phyloP scores from a whole-genome alignment of 2,113 vertebrate species.

The Catharus fuscescens region DNA sequence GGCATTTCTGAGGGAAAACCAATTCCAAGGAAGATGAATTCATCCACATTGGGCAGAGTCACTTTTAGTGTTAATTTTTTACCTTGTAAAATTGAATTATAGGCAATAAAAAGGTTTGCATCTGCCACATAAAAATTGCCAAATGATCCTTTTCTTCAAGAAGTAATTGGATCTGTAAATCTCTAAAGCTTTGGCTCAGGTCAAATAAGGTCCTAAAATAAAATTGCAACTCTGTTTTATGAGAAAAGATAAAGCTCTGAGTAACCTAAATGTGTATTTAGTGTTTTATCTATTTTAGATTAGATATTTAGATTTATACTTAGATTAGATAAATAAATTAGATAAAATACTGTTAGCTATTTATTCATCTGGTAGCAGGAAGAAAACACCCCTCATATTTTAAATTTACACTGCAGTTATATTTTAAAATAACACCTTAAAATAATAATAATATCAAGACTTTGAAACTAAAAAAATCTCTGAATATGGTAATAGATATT shows the following conservation, averaged over 20 bases:
- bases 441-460: neutral
- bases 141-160: neutral
- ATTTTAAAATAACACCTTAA: neutral
- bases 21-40: neutral
- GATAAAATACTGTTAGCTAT: neutral
- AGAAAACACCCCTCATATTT: neutral
- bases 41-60: neutral
- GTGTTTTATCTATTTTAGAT: neutral
- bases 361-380: neutral
- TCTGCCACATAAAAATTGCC: neutral
- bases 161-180: neutral
- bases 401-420: neutral
- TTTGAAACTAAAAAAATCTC: neutral
- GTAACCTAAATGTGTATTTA: neutral
- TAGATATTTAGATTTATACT: neutral
- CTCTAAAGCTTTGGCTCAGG: neutral
- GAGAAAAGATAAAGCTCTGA: neutral
- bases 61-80: neutral
- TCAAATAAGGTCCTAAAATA: neutral
- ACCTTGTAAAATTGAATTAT: neutral
- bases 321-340: neutral
- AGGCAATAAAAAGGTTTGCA: neutral
- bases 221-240: neutral
- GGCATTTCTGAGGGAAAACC: neutral
- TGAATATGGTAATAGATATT: neutral